A percentile compares a stretch with the other conserved stretches of the same genome.
Evolutionary conservation across 2,797 vertebrate species (phyloP).

Genomic region (Margarornis squamiger): DNA sequence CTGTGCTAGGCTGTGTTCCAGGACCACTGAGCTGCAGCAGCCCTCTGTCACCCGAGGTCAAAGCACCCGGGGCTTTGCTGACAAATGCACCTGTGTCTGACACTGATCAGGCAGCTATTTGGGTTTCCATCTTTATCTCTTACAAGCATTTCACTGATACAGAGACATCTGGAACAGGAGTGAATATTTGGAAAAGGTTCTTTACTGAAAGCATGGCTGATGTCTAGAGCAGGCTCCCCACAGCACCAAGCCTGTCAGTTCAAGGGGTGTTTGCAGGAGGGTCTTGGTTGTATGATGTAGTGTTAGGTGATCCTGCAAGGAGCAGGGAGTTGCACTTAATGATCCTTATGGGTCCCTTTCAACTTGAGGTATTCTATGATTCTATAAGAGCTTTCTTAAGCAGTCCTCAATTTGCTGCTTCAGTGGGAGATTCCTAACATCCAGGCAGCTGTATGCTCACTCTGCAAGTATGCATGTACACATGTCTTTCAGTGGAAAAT

Average conservation of each 20-base stretch:
- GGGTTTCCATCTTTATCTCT: not conserved
- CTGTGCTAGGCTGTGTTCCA: not conserved
- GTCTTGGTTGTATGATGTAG: not conserved
- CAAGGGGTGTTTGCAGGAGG: not conserved
- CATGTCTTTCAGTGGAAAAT: not conserved
- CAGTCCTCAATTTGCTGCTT: not conserved
- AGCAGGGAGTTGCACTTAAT: not conserved
- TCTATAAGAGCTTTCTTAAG: not conserved
- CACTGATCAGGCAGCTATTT: not conserved
- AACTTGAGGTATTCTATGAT: not conserved
- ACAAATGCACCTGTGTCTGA: not conserved
- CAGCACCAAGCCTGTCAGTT: not conserved
- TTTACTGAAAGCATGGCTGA: accelerated
- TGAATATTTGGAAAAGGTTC: not conserved
- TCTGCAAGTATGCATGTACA: not conserved
- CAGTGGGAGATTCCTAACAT: not conserved
- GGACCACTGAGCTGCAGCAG: not conserved
- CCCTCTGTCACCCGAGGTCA: not conserved
- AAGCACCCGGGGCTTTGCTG: not conserved
- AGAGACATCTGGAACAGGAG: not conserved
- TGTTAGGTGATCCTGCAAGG: not conserved
- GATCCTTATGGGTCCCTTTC: not conserved
- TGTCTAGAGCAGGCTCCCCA: not conserved
- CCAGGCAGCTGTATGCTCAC: not conserved
- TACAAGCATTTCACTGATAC: not conserved